Evolutionary conservation across 92 coral and sea anemone genomes (phyloP), one percentile per base, ranked within the genome.

Genomic region (Blastomussa wellsi): DNA sequence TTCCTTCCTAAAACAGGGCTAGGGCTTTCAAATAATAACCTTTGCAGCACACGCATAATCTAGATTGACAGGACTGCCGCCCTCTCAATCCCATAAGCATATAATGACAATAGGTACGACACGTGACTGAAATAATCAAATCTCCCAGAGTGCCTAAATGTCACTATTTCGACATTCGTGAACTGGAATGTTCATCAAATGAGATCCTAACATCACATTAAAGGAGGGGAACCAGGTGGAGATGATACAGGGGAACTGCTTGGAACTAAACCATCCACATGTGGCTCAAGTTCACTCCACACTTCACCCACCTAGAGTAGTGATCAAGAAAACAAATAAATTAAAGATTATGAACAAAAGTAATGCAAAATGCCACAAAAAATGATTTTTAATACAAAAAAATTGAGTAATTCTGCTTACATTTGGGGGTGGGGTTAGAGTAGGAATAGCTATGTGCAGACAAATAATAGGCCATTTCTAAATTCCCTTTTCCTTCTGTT

Each of bases 171-270:
- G 55, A 47, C 11, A 8, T 2, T n/a, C 44, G 12, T 71, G 19
- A 29, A 36, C 26, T 62, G 17, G 33, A 37, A 28, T 37, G 26
- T 38, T 32, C 57, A 29, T 31, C 53, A 70, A 19, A 22, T 37
- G 3, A 29, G 38, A 20, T 41, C 16, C 60, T 49, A 57, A 26
- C 6, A 55, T 41, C 41, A 83, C 65, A 72, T 74, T 49, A 60
- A 4, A 36, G 87, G 87, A 8, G 98, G 98, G 14, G 98, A 94
- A 24, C 89, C 95, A 73, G 92, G 95, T 4, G 98, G 98, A 1
- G 95, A 93, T 35, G 83, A 65, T 6, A n/a, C 74, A 47, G 90
- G 88, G 44, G 93, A 89, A 32, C 48, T 86, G 42, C 77, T 77
- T 19, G 95, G 98, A 62, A 94, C 74, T 41, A 94, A 83, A 80